Evolutionary conservation across 2,888 invertebrate genomes (phyloP).

Genomic region (Empis livida): DNA sequence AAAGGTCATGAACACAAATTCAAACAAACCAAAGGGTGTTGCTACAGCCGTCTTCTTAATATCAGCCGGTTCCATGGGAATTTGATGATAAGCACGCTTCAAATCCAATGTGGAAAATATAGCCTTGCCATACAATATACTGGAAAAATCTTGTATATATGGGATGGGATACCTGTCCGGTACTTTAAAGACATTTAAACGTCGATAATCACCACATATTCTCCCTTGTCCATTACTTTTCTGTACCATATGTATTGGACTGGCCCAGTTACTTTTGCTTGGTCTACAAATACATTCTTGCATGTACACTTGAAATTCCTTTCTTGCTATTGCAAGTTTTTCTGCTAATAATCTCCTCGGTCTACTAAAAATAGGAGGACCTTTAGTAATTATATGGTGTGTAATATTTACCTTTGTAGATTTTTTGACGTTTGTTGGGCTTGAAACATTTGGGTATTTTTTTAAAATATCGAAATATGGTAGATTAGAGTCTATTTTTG

Average conservation of each 20-base stretch:
- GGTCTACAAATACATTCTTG: background rate
- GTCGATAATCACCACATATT: background rate
- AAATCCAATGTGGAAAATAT: constrained; percentile 12
- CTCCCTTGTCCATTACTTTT: background rate
- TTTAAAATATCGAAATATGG: too few relatives aligned
- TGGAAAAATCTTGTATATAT: background rate
- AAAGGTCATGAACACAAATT: constrained; percentile 22
- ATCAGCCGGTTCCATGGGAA: constrained; percentile 9
- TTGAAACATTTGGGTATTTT: too few relatives aligned
- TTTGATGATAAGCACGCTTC: constrained; percentile 10
- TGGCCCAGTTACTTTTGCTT: background rate
- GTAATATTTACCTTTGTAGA: too few relatives aligned
- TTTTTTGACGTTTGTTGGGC: too few relatives aligned
- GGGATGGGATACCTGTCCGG: background rate
- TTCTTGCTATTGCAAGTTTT: background rate
- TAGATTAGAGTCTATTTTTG: too few relatives aligned
- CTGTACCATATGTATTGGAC: background rate
- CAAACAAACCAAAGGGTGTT: constrained; percentile 25
- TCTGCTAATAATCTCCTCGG: background rate
- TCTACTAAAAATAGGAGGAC: background rate
- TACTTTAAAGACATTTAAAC: background rate
- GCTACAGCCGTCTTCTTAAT: constrained; percentile 14
- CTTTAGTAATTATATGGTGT: background rate
- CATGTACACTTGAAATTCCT: background rate
- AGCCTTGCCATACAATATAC: constrained; percentile 9